These are phyloP conservation scores for Regulus satrapa DNA, from an alignment of 2,113 vertebrate genomes.

Conservation along the genomic window DNA sequence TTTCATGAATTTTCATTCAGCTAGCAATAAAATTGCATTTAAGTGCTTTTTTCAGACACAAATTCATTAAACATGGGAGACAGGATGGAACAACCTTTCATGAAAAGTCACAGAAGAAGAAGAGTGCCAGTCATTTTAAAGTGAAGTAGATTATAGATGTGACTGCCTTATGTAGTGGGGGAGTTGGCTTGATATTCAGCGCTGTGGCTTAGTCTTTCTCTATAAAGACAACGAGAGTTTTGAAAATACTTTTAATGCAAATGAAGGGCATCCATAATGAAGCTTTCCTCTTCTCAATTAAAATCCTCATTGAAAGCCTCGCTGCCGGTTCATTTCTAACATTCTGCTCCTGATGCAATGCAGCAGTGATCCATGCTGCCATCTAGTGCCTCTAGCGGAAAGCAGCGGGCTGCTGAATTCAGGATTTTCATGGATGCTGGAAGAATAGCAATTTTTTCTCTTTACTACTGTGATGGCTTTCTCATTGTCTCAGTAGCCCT, in stretches of 20 bases:
- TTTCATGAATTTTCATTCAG: neutral
- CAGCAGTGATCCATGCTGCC: neutral
- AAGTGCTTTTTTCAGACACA: neutral
- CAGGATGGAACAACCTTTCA: neutral
- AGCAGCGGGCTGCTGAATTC: rapidly evolving
- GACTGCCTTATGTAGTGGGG: neutral
- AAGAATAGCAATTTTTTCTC: neutral
- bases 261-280: neutral
- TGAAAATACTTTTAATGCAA: neutral
- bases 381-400: neutral
- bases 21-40: neutral
- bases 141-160: neutral
- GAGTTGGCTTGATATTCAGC: neutral
- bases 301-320: neutral
- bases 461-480: neutral
- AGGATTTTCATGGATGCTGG: rapidly evolving
- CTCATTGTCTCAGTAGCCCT: neutral
- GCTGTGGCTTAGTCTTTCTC: neutral
- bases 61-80: neutral
- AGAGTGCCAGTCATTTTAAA: neutral
- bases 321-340: rapidly evolving
- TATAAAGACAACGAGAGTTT: neutral
- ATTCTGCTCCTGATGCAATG: neutral
- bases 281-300: neutral
- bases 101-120: neutral